Percentiles rank a stretch among this genome's conserved stretches.
These are phyloP conservation scores for Rallus limicola DNA, from an alignment of 2,113 vertebrate genomes.

Conservation along the genomic window DNA sequence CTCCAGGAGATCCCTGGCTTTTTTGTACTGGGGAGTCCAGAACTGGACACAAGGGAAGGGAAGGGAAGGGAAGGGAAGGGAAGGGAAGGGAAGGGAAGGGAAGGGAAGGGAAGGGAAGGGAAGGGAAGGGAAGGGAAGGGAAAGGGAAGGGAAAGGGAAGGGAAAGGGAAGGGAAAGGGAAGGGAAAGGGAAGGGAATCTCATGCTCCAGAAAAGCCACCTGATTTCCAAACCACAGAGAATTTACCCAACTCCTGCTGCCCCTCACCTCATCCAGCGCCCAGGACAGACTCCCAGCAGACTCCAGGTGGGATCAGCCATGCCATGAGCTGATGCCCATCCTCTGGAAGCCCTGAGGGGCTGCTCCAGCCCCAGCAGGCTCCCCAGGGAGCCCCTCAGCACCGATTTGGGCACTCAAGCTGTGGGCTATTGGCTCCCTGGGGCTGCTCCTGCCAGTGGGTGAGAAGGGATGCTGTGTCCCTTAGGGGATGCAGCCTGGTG, in stretches of 20 bases:
- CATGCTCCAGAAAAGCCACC: rapidly evolving
- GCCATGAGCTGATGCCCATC: rapidly evolving
- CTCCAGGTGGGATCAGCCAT: neutral
- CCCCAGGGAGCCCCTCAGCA: neutral
- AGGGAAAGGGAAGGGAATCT: neutral
- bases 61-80: neutral
- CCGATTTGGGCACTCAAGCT: neutral
- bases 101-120: neutral
- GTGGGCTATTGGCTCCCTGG: rapidly evolving
- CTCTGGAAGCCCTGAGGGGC: neutral
- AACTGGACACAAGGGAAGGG: neutral
- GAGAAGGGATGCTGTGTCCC: neutral
- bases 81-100: neutral
- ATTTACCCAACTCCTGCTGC: rapidly evolving
- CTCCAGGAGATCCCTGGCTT: too few species aligned
- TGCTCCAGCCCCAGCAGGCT: neutral
- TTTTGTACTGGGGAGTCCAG: too few species aligned
- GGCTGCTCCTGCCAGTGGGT: neutral
- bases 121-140: neutral
- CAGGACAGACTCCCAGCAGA: neutral
- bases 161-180: neutral
- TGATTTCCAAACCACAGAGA: rapidly evolving
- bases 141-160: too few species aligned
- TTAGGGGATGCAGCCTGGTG: rapidly evolving
- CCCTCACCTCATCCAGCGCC: neutral